Conservation (phyloP, 1,140 invertebrate genomes). For the Drosophila bifasciata region DNA sequence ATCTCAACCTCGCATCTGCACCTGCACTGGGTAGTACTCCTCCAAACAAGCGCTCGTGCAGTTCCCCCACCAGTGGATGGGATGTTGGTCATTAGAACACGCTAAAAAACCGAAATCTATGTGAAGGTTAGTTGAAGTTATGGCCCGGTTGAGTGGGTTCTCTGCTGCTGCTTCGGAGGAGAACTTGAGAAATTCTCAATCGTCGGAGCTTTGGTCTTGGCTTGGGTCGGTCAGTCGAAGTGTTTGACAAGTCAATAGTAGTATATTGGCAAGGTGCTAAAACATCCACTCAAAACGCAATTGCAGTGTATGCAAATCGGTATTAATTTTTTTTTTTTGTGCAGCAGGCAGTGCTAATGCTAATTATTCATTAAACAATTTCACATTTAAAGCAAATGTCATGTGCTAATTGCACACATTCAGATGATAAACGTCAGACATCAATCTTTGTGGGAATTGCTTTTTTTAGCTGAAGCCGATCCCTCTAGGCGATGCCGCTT, state of each 20-base stretch:
- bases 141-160: constrained; percentile 41
- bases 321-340: constrained; percentile 35
- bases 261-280: constrained; percentile 29
- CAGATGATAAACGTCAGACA: constrained; percentile 42
- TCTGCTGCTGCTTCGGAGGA: too few species aligned
- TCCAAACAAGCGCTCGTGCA: constrained; percentile 19
- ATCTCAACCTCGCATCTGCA: not conserved
- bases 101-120: constrained; percentile 46
- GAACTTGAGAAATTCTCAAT: constrained; percentile 10
- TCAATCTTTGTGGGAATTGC: constrained; percentile 19
- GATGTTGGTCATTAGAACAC: constrained; percentile 50
- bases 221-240: too few species aligned
- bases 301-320: constrained; percentile 41
- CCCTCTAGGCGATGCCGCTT: not conserved
- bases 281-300: constrained; percentile 11
- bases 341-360: constrained; percentile 7
- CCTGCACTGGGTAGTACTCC: constrained; percentile 21
- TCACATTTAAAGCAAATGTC: constrained; percentile 33
- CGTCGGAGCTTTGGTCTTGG: not conserved
- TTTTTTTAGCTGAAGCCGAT: too few species aligned
- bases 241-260: constrained; percentile 35
- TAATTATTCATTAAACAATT: constrained; percentile 49
- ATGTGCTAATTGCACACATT: constrained; percentile 49
- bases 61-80: too few species aligned
- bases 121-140: constrained; percentile 43